Evolutionary conservation across 2,888 invertebrate genomes (phyloP).

Genomic region (Eurois occulta): DNA sequence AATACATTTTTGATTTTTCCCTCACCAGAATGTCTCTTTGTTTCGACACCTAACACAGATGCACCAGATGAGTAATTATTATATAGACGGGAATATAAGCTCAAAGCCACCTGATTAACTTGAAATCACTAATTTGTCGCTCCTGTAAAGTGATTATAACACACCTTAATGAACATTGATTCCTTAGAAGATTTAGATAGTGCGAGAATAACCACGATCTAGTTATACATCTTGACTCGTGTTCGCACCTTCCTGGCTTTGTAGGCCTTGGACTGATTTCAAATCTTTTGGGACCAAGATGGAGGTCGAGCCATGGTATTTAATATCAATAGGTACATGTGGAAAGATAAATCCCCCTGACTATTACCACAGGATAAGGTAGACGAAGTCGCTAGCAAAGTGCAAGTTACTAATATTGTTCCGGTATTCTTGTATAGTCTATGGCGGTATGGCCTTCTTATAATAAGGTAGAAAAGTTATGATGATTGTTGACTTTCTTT

Average conservation of each 20-base stretch:
- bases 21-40: not conserved
- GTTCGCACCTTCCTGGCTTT: not conserved
- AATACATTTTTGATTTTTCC: not conserved
- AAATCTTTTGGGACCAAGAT: not conserved
- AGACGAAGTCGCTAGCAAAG: not conserved
- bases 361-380: not conserved
- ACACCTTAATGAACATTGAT: constrained; percentile 54
- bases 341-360: no score
- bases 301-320: not conserved
- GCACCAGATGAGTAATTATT: not conserved
- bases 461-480: no score
- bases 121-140: constrained; percentile 45
- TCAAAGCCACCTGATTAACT: constrained; percentile 29
- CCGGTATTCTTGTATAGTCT: no score
- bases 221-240: constrained; percentile 1
- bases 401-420: not conserved
- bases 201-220: constrained; percentile 8
- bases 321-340: no score
- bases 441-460: no score
- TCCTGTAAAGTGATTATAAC: constrained; percentile 30
- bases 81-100: not conserved
- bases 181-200: constrained; percentile 44
- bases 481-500: not conserved
- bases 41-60: not conserved
- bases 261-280: not conserved